These are phyloP conservation scores for Siphlonurus alternatus DNA, from an alignment of 2,888 invertebrate genomes.

Conservation along the genomic window DNA sequence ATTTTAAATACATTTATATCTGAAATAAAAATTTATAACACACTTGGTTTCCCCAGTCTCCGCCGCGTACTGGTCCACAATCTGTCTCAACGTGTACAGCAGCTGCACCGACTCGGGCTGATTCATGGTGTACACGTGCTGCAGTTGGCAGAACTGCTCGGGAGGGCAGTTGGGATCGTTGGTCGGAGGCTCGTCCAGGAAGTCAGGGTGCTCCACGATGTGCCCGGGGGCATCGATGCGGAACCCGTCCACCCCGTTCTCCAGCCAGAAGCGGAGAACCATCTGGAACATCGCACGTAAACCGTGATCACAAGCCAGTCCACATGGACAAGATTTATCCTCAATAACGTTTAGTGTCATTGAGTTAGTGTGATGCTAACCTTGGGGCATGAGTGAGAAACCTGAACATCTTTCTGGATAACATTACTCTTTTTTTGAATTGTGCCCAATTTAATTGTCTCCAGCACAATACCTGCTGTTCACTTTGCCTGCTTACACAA, in stretches of 20 bases:
- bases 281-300: constrained; percentile 24
- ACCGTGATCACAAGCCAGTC: no score
- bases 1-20: no score
- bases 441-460: no score
- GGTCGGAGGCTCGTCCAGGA: constrained; percentile 28
- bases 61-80: neutral
- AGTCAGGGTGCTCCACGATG: constrained; percentile 19
- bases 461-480: no score
- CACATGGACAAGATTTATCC: no score
- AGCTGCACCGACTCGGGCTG: constrained; percentile 28
- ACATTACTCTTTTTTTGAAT: no score
- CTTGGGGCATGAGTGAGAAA: no score
- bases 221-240: constrained; percentile 48
- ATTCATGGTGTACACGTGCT: constrained; percentile 46
- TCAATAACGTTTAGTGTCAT: no score
- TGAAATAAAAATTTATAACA: neutral
- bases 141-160: constrained; percentile 35
- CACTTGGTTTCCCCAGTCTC: neutral
- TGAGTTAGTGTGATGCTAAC: no score
- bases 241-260: constrained; percentile 59
- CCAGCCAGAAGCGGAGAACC: constrained; percentile 53
- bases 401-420: no score
- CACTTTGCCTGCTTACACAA: no score
- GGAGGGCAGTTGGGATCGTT: constrained; percentile 27
- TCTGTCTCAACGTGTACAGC: neutral